Conservation (phyloP, 1,140 invertebrate species). For the Cataglyphis hispanica region DNA sequence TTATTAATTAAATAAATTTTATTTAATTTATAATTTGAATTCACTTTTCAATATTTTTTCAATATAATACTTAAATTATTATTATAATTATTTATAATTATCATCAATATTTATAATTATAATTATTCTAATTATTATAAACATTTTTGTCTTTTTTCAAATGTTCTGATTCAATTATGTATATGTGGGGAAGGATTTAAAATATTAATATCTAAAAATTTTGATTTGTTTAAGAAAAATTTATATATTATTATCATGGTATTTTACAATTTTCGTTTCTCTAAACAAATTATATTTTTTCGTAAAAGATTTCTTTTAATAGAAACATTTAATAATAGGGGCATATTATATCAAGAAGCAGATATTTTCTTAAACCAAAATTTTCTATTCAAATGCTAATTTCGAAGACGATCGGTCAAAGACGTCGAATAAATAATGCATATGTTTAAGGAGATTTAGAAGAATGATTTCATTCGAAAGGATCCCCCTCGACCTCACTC, state of each 20-base stretch:
- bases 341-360: neutral
- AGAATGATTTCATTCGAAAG: neutral
- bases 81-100: no score
- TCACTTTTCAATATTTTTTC: no score
- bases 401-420: neutral
- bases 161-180: neutral
- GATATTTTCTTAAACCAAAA: neutral
- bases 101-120: no score
- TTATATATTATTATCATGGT: neutral
- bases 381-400: neutral
- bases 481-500: slow-evolving; percentile 3
- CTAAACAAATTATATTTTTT: neutral
- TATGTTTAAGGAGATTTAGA: neutral
- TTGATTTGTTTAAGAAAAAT: neutral
- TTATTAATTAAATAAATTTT: no score
- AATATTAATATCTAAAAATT: neutral
- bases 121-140: no score
- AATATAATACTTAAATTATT: no score
- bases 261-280: neutral
- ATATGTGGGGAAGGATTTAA: no score
- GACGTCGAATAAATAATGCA: neutral
- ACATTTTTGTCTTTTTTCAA: neutral
- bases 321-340: neutral
- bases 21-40: no score
- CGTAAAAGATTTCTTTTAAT: neutral